Evolutionary conservation across 92 coral and sea anemone genomes (phyloP), one percentile per base, ranked within the genome.

Genomic region (Micromussa lordhowensis): DNA sequence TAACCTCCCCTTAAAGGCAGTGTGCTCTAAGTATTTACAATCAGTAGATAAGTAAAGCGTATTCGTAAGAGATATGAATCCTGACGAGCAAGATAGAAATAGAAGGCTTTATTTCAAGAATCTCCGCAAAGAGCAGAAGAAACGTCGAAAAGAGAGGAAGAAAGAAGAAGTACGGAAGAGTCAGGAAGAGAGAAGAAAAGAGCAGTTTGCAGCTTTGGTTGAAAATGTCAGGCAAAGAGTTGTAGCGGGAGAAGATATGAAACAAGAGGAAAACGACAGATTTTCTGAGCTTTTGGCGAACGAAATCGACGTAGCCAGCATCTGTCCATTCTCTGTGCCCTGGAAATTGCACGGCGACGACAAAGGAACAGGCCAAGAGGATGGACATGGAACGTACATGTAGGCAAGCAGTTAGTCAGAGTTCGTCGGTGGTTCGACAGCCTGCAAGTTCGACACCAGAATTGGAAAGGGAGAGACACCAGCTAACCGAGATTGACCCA

Each of bases 121-220:
- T 14, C 88, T 71, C 36, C 64, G 81, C 28, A 85, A 85, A 63
- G n/a, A 54, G 7, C 88, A 73, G 29, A 75, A 85, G 68, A 85
- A 75, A 58, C 48, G 82, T 32, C 22, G 88, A 77, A 85, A 53
- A 5, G 30, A 75, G 79, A 84, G 35, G 88, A 73, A 30, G 80
- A 72, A 68, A 57, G 82, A 85, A 75, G 82, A 75, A 61, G 68
- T 36, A 30, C 30, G 49, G 71, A 24, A 3, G 13, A 73, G 81
- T 29, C 70, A 73, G 12, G 69, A 54, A 58, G 51, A 51, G 63
- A 29, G 21, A 30, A 36, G 80, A 35, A 78, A 51, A 57, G 26
- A 35, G 7, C 68, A 18, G 19, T 78, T 78, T 49, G 69, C 16
- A 24, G 57, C 13, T 10, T 15, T 53, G 1, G 14, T 53, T 3